These are phyloP conservation scores for Labrus mixtus DNA, from an alignment of 2,113 vertebrate species.

Conservation along the genomic window DNA sequence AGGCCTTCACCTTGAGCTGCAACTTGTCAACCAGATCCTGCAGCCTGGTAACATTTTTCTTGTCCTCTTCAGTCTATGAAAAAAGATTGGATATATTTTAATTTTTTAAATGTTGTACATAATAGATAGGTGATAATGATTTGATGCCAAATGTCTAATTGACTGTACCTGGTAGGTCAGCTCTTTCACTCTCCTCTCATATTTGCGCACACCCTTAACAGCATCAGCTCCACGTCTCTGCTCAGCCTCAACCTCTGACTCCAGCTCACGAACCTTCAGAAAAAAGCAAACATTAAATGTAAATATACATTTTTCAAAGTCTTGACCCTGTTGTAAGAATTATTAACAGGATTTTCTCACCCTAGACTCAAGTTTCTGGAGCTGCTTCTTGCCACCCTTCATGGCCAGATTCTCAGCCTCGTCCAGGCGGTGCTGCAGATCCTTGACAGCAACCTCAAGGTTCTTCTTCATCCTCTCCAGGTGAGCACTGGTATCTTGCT, in stretches of 20 bases:
- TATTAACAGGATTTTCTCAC: constrained; percentile 59
- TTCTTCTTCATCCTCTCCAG: constrained; percentile 97
- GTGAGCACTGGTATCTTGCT: constrained; percentile 90
- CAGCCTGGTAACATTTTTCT: constrained; percentile 71
- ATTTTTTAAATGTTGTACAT: neutral
- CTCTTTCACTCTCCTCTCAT: constrained; percentile 78
- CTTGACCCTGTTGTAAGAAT: neutral
- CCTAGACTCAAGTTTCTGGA: constrained; percentile 88
- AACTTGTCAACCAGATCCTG: constrained; percentile 85
- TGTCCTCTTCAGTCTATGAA: constrained; percentile 73
- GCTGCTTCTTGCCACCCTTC: constrained; percentile 89
- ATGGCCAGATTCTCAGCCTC: constrained; percentile 91
- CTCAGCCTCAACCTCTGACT: constrained; percentile 65
- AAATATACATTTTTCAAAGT: neutral
- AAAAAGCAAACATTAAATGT: neutral
- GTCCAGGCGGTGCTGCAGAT: constrained; percentile 89
- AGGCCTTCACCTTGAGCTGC: constrained; percentile 93
- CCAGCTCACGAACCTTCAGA: constrained; percentile 71
- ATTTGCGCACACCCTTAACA: constrained; percentile 75
- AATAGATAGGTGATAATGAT: too few relatives aligned
- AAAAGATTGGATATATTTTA: neutral
- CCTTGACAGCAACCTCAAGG: constrained; percentile 86
- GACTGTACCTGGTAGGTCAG: constrained; percentile 71
- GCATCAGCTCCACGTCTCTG: constrained; percentile 75
- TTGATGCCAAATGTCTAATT: too few relatives aligned